A percentile compares a stretch with the other conserved stretches of the same genome.
These are phyloP conservation scores for Chrysopilus asiliformis DNA, from an alignment of 2,888 invertebrate species.

Conservation along the genomic window DNA sequence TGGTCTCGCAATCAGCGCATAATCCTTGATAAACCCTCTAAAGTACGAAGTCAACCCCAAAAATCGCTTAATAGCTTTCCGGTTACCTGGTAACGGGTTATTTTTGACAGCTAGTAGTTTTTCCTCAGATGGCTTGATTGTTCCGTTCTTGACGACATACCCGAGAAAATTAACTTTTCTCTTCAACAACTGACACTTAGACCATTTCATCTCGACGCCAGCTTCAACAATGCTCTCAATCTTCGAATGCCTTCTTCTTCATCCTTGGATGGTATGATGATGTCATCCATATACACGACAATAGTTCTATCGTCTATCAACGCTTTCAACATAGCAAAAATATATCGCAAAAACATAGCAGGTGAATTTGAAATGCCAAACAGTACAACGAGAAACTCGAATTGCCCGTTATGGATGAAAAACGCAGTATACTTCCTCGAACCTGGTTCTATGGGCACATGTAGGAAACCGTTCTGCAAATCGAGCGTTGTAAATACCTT, in stretches of 20 bases:
- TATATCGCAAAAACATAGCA: constrained; percentile 21
- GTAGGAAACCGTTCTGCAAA: constrained; percentile 21
- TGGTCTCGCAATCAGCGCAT: constrained; percentile 18
- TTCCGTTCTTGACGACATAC: neutral
- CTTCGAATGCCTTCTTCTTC: constrained; percentile 3
- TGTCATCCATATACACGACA: constrained; percentile 10
- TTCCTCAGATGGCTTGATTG: constrained; percentile 1
- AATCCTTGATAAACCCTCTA: constrained; percentile 1
- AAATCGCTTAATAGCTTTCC: constrained; percentile 1
- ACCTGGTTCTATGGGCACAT: constrained; percentile 21
- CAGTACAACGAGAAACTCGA: constrained; percentile 27
- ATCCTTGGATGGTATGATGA: constrained; percentile 7
- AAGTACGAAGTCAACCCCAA: constrained; percentile 5
- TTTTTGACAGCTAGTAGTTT: constrained; percentile 5
- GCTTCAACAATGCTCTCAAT: neutral
- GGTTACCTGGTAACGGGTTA: constrained; percentile 1
- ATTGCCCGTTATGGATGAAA: constrained; percentile 29
- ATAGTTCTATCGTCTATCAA: constrained; percentile 8
- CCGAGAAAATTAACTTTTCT: neutral
- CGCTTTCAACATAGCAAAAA: constrained; percentile 5
- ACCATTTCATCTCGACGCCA: neutral
- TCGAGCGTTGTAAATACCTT: constrained; percentile 16
- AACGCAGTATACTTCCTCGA: constrained; percentile 27
- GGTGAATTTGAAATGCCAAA: constrained; percentile 30
- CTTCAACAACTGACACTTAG: constrained; percentile 4